Conservation (phyloP, 2,113 vertebrate genomes). For the Stegostoma tigrinum region DNA sequence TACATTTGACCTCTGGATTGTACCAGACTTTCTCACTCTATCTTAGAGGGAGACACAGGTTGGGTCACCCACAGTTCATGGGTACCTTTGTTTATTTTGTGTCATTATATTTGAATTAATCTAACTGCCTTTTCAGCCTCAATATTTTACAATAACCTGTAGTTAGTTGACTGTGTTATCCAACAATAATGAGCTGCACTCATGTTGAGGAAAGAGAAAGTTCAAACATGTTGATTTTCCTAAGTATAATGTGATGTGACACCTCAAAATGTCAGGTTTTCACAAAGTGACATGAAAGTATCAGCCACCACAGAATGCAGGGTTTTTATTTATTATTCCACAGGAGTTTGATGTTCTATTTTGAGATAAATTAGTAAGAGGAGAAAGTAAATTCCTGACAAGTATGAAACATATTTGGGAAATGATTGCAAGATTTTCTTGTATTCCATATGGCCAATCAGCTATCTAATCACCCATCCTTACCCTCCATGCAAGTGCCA, state of each 20-base stretch:
- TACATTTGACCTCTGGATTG: not conserved
- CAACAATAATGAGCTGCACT: not conserved
- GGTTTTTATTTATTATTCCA: not conserved
- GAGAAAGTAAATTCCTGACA: slow-evolving; percentile 12
- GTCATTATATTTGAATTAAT: not conserved
- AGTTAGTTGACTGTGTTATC: not conserved
- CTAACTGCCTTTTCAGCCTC: not conserved
- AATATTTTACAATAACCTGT: not conserved
- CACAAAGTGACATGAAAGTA: not conserved
- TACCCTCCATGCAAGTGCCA: not conserved
- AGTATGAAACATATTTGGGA: not conserved
- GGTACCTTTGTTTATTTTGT: not conserved
- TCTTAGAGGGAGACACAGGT: not conserved
- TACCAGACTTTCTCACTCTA: not conserved
- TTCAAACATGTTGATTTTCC: not conserved
- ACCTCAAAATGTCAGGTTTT: not conserved
- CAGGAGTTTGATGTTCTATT: not conserved
- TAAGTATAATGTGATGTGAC: not conserved
- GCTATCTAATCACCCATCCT: not conserved
- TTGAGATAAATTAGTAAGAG: not conserved
- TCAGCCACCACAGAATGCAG: not conserved
- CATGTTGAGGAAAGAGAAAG: not conserved
- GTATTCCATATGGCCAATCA: not conserved
- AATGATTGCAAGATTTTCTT: not conserved
- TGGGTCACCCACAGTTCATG: not conserved